A percentile compares a stretch with the other conserved stretches of the same genome.
phyloP scores from a whole-genome alignment of 2,113 vertebrate genomes.

The Alligator mississippiensis region DNA sequence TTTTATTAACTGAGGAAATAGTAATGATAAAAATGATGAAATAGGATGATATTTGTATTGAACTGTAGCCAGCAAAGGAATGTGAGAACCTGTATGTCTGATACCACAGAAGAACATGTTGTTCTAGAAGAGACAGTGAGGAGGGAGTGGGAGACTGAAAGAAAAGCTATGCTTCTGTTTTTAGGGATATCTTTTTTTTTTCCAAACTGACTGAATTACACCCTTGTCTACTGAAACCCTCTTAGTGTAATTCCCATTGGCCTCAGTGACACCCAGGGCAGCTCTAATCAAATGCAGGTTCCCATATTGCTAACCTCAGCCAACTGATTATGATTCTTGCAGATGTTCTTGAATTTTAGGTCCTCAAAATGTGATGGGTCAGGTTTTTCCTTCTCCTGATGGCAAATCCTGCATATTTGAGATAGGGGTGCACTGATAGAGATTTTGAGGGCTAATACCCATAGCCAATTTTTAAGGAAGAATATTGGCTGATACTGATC shows the following conservation, averaged over 20 bases:
- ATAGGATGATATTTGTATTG: constrained; percentile 57
- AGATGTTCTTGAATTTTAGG: constrained; percentile 52
- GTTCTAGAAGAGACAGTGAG: constrained; percentile 19
- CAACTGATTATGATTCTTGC: constrained; percentile 48
- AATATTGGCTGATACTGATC: too few species aligned
- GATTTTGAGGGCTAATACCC: too few species aligned
- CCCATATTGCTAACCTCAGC: constrained; percentile 47
- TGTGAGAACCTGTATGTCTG: constrained; percentile 18
- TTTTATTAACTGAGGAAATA: constrained; percentile 60
- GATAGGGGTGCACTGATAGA: too few species aligned
- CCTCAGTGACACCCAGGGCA: constrained; percentile 57
- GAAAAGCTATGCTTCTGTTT: constrained; percentile 53
- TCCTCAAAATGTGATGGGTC: constrained; percentile 32
- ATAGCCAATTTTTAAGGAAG: too few species aligned
- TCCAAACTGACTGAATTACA: constrained; percentile 63
- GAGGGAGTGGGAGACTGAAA: constrained; percentile 45
- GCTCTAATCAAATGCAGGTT: constrained; percentile 63
- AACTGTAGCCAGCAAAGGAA: constrained; percentile 51
- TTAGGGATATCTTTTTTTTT: constrained; percentile 17
- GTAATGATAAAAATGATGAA: constrained; percentile 51
- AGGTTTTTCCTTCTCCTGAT: constrained; percentile 6
- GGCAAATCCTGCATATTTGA: constrained; percentile 17
- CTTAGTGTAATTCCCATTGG: constrained; percentile 64
- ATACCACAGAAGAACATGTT: constrained; percentile 34
- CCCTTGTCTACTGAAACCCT: constrained; percentile 68